Conservation (phyloP, 1,140 invertebrate species). For the Palaemon carinicauda region DNA sequence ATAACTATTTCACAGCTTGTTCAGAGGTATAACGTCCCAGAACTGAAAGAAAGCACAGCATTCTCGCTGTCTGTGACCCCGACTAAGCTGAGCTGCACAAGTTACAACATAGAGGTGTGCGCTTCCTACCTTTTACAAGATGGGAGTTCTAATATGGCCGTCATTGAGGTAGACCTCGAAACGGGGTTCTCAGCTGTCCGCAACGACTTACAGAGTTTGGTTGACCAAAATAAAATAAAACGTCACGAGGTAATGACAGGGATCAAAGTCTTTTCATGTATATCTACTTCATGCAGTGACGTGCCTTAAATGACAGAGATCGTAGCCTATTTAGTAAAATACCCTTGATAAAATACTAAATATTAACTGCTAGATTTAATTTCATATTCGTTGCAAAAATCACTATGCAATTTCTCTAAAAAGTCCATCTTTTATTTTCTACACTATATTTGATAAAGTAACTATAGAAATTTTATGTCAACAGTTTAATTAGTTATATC, state of each 20-base stretch:
- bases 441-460: too few relatives aligned
- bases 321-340: background rate
- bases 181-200: background rate
- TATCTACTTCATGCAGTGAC: background rate
- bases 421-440: too few relatives aligned
- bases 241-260: background rate
- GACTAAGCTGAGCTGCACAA: background rate
- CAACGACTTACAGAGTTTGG: background rate
- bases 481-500: too few relatives aligned
- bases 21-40: background rate
- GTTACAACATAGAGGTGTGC: background rate
- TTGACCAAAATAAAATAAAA: background rate
- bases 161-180: background rate
- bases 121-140: background rate
- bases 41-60: background rate
- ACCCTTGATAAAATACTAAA: background rate
- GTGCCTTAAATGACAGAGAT: background rate
- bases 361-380: too few relatives aligned
- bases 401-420: too few relatives aligned
- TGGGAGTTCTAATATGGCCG: background rate
- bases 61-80: background rate
- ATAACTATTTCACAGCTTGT: background rate
- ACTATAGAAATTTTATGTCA: too few relatives aligned
- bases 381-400: too few relatives aligned
- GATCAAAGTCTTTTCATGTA: background rate